Evolutionary conservation across 2,888 invertebrate genomes (phyloP).

Genomic region (Thecocarcelia acutangulata): DNA sequence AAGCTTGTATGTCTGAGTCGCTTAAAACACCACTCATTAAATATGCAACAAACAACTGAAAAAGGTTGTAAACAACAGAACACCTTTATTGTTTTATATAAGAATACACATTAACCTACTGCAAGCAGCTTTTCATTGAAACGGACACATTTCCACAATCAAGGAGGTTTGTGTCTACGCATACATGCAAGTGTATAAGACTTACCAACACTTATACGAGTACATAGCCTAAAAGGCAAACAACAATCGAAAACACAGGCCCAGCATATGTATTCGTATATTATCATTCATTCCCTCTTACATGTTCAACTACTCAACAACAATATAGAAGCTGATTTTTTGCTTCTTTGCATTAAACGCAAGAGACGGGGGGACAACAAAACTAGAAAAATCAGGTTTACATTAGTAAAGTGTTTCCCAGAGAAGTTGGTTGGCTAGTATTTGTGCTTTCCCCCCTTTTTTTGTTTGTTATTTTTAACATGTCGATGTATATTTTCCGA

Average conservation of each 20-base stretch:
- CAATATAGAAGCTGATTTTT: conserved; percentile 32
- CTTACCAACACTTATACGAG: no score
- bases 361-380: conserved; percentile 16
- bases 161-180: not conserved
- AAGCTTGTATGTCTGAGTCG: conserved; percentile 5
- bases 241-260: conserved; percentile 13
- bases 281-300: conserved; percentile 2
- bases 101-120: conserved; percentile 52
- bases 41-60: conserved; percentile 62
- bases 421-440: conserved; percentile 45
- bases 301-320: conserved; percentile 30
- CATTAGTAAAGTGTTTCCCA: conserved; percentile 65
- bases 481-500: conserved; percentile 60
- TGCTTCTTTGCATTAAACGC: conserved; percentile 7
- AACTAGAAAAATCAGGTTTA: conserved; percentile 55
- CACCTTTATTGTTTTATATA: conserved; percentile 63
- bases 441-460: conserved; percentile 4
- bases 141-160: conserved; percentile 2
- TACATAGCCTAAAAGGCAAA: no score
- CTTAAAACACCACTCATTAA: conserved; percentile 46
- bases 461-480: conserved; percentile 32
- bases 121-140: conserved; percentile 6
- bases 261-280: not conserved
- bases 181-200: not conserved
- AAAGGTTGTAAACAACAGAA: conserved; percentile 59